These are phyloP conservation scores for Sus cebifrons DNA, from an alignment of 2,797 vertebrate genomes.

Conservation along the genomic window DNA sequence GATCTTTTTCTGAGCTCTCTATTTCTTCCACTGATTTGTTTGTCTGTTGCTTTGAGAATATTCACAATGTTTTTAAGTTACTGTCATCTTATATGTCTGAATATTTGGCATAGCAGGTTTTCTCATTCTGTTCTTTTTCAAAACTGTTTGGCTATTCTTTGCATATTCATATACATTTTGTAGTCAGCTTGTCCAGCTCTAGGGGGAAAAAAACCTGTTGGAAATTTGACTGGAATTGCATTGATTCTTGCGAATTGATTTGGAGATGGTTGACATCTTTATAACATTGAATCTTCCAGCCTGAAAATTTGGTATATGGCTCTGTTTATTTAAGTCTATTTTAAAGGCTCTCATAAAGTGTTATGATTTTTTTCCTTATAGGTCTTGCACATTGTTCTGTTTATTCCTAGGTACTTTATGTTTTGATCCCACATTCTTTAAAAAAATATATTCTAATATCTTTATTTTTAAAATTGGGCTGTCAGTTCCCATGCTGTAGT, in stretches of 20 bases:
- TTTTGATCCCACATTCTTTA: not conserved
- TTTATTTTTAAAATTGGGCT: slow-evolving; percentile 47
- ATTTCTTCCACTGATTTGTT: not conserved
- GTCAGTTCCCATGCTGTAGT: not conserved
- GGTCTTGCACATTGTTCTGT: not conserved
- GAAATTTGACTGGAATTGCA: not conserved
- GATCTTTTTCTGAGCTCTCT: slow-evolving; percentile 44
- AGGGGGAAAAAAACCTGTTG: not conserved
- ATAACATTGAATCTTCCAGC: not conserved
- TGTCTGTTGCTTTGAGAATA: slow-evolving; percentile 57
- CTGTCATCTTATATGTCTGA: slow-evolving; percentile 16
- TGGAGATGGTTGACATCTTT: not conserved
- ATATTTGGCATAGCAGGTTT: slow-evolving; percentile 22
- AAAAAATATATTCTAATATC: not conserved
- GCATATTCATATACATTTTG: slow-evolving; percentile 36
- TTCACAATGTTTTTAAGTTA: slow-evolving; percentile 56
- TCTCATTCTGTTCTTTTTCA: not conserved
- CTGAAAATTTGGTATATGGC: not conserved
- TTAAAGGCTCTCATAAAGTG: not conserved
- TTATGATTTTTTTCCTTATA: not conserved
- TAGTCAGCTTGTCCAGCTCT: not conserved
- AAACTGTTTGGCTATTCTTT: slow-evolving; percentile 19
- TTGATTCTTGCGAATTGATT: slow-evolving; percentile 43
- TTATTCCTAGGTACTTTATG: slow-evolving; percentile 6
- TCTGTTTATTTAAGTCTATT: not conserved